Conservation (phyloP, 1,140 invertebrate species). For the Araneus ventricosus region DNA sequence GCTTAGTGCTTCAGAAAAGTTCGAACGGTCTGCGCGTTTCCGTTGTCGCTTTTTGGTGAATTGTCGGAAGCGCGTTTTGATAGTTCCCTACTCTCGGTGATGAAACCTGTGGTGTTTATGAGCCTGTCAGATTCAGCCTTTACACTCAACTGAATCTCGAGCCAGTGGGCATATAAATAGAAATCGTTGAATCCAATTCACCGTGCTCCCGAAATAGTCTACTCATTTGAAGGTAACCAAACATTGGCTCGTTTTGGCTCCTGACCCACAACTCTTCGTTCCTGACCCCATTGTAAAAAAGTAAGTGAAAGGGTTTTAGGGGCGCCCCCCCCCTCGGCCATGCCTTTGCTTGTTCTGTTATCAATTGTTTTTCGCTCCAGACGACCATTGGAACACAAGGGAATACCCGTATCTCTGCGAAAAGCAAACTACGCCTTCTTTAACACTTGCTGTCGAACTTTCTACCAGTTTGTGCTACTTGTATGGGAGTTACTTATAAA, state of each 20-base stretch:
- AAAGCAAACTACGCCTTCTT: neutral
- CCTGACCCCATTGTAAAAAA: conserved; percentile 65
- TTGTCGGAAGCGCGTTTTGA: too few relatives aligned
- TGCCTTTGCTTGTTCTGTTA: neutral
- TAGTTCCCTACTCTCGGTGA: too few relatives aligned
- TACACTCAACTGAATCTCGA: conserved; percentile 35
- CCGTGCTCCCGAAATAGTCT: conserved; percentile 55
- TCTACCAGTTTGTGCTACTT: neutral
- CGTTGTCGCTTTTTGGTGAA: too few relatives aligned
- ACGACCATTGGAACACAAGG: neutral
- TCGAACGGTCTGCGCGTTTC: too few relatives aligned
- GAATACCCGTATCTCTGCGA: neutral
- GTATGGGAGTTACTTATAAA: neutral
- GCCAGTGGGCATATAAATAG: conserved; percentile 63
- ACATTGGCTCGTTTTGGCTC: conserved; percentile 65
- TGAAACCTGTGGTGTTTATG: conserved; percentile 9
- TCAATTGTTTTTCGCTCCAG: neutral
- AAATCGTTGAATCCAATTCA: conserved; percentile 65
- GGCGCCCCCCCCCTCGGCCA: too few relatives aligned
- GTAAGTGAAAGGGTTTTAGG: conserved; percentile 13
- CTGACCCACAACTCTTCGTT: conserved; percentile 68
- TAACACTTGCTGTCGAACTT: neutral
- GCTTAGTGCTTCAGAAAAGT: too few relatives aligned
- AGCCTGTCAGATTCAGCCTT: conserved; percentile 41
- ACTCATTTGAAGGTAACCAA: conserved; percentile 58